Evolutionary conservation across 1,140 invertebrate species (phyloP), one percentile per base, ranked within the genome.

Genomic region (Adoxophyes honmai): DNA sequence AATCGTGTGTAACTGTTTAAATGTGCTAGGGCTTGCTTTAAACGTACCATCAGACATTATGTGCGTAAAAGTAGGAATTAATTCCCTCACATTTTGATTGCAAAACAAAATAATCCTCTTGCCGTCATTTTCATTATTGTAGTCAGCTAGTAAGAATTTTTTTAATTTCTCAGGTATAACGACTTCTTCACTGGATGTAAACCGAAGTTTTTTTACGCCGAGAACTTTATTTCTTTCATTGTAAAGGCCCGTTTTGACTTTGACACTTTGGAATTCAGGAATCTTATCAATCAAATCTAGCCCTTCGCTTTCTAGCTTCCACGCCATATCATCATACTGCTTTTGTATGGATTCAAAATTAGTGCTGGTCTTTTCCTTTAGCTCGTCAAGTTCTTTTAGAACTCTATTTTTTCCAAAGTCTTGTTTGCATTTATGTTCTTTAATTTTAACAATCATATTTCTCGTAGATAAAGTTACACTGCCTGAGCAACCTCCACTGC

Each of bases 331-430:
- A 13, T 52, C 48, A 18, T 33, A 52, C 33, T 52, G 48, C n/a
- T 52, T 52, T 14, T 52, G 48, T 4, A 52, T 52, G 1, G 48
- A 52, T 4, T 52, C 48, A 11, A 52, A 52, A 52, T 52, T 52
- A 21, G 21, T 33, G n/a, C 48, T 33, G 1, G 10, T 33, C 4
- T 4, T 33, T 28, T 52, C 21, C 13, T 52, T 52, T 15, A 52
- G 11, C n/a, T 52, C 9, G 33, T 52, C 33, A 1, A 52, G 6
- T 33, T 52, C 48, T 18, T 52, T 52, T 13, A 44, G 11, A 44
- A 15, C 18, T 44, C 8, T 28, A 28, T 28, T 28, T 28, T 28
- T 2, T 28, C 6, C 21, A 28, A 28, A 28, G 6, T 28, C 2
- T 28, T 3, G 6, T 3, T 28, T 28, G 21, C 21, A 28, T 28